These are phyloP conservation scores for Mallotus villosus DNA, from an alignment of 2,797 vertebrate species.

Conservation along the genomic window DNA sequence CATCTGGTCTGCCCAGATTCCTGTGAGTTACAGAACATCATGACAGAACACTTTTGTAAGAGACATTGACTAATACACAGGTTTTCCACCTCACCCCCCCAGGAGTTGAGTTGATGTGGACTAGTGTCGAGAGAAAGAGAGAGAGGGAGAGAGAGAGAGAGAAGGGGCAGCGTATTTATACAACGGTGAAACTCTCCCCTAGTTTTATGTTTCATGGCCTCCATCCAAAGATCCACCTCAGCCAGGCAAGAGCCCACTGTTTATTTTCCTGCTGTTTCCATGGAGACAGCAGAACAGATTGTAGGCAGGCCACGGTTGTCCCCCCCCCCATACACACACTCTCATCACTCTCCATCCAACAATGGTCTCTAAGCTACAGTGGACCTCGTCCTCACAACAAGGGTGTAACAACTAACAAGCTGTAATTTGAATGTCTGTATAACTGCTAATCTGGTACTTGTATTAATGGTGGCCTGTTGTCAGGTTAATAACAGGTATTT, in stretches of 20 bases:
- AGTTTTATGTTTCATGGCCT: conserved; percentile 36
- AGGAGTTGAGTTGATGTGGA: background rate
- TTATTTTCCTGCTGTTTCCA: conserved; percentile 74
- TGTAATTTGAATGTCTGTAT: conserved; percentile 40
- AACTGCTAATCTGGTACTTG: conserved; percentile 18
- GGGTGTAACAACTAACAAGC: conserved; percentile 18
- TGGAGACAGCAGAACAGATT: conserved; percentile 68
- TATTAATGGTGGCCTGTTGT: conserved; percentile 37
- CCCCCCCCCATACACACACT: background rate
- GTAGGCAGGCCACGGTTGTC: conserved; percentile 48
- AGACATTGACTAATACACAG: background rate
- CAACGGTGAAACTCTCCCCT: conserved; percentile 14
- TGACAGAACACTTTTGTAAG: background rate
- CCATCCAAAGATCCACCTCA: conserved; percentile 56
- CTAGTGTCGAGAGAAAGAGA: background rate
- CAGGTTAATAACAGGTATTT: conserved; percentile 49
- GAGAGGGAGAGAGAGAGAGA: background rate
- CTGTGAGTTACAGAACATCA: background rate
- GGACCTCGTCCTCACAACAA: conserved; percentile 4
- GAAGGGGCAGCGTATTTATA: background rate
- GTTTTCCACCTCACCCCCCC: too few species aligned
- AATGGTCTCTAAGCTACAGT: background rate
- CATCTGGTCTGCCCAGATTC: background rate
- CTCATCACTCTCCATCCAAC: conserved; percentile 4
- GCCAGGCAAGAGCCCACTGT: conserved; percentile 43